phyloP scores from a whole-genome alignment of 2,113 vertebrate genomes.

The Zosterops japonicus region DNA sequence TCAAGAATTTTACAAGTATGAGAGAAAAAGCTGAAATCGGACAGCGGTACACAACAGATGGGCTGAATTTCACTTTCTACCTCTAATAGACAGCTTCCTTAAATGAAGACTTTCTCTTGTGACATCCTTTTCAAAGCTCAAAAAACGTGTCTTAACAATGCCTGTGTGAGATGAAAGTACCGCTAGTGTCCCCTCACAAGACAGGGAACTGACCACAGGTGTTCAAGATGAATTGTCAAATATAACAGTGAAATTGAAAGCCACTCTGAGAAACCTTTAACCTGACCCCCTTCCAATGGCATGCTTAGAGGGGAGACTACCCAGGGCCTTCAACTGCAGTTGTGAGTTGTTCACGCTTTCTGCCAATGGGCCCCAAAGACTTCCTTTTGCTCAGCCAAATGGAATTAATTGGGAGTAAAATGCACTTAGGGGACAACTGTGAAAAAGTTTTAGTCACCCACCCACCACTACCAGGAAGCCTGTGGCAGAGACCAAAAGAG shows the following conservation, averaged over 20 bases:
- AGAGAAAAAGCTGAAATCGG: slow-evolving; percentile 47
- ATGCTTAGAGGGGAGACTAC: neutral
- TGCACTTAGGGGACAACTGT: neutral
- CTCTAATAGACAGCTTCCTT: neutral
- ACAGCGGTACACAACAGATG: neutral
- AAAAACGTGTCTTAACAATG: neutral
- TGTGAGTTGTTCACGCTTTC: neutral
- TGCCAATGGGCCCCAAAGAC: neutral
- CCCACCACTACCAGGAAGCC: neutral
- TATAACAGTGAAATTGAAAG: neutral
- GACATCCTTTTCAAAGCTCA: neutral
- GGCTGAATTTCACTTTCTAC: slow-evolving; percentile 9
- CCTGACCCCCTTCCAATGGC: neutral
- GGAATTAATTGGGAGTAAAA: neutral
- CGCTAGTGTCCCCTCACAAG: neutral
- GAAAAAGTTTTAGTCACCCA: neutral
- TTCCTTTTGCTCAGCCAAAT: neutral
- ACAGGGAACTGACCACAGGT: neutral
- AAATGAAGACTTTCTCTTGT: neutral
- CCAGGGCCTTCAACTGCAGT: neutral
- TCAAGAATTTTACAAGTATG: slow-evolving; percentile 24
- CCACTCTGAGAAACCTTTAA: neutral
- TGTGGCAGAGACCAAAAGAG: neutral
- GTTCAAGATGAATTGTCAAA: neutral
- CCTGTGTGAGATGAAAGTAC: neutral